Base-by-base conservation (phyloP, 2,113 vertebrate species). In the Leucoraja erinaceus region DNA sequence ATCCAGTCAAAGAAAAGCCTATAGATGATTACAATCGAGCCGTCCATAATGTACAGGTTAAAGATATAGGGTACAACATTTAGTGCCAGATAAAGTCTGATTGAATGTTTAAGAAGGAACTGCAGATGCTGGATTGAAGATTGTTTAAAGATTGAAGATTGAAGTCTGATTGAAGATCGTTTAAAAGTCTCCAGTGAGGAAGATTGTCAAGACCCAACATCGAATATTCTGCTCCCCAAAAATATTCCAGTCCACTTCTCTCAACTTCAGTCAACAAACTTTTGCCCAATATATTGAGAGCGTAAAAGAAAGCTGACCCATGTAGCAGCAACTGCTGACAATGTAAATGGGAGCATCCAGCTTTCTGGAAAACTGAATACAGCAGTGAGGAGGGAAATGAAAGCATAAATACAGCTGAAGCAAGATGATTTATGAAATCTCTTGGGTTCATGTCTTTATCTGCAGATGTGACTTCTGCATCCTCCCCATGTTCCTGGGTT, bases 381-480 rank as follows among this genome's bases (percentile, higher is more conserved):
- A 72, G 66, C 66, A 91, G 61, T 33, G 33, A 90, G 61, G 16
- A 66, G 61, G 61, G 66, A 72, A 72, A 18, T 70, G 90, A 54
- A 25, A 10, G 22, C 70, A 70, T 63, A 72, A 70, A 72, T 66
- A 72, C 90, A 91, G 66, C 90, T 91, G 68, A 72, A 91, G 72
- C 70, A 91, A 72, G 66, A 91, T 68, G 47, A 12, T 74, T 38
- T 47, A 28, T 54, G 33, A 91, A 91, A 54, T 63, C 83, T 88
- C 83, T 66, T 66, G 83, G 59, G 83, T 66, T 88, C 31, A 31
- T n/a, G 47, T 12, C 59, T n/a, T 72, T 74, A 91, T 74, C 33
- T 91, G 33, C 68, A 91, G 90, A 91, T 91, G 83, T 88, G 31
- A 88, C 28, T 66, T 16, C 12, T 33, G 83, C 59, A 88, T 88